Evolutionary conservation across 2,888 invertebrate species (phyloP), one percentile per base, ranked within the genome.

Genomic region (Dusona sp.): DNA sequence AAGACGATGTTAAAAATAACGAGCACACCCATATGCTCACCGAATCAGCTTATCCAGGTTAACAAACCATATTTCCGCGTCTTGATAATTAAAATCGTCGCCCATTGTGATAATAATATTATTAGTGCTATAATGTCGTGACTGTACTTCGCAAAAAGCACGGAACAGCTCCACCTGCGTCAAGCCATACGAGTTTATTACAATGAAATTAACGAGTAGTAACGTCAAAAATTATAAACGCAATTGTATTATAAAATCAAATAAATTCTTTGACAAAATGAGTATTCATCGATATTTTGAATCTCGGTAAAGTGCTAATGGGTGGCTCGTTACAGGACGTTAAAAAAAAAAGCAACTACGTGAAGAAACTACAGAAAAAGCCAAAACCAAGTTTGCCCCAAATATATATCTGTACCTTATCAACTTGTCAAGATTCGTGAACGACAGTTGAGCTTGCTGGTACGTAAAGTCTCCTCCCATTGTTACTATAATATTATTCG

Each of bases 391-490:
- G 29, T 29, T 36, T 51, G 9, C 0, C 13, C 16, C 1, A 36
- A 65, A 73, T 9, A 38, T 68, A 38, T 65, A 16, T 45, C 13
- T 86, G 84, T 94, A 96, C 96, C 96, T 96, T 91, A 99, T 98
- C 68, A 99, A 95, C 93, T 97, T 97, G 94, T 99, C 98, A 94
- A 98, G 94, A 93, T 98, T 98, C 87, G 95, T 96, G 94, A 96
- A 99, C 96, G 97, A 98, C 93, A 96, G 95, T 86, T 95, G 95
- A 0, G 98, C 98, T 90, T 97, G 96, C 92, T 97, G 97, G 92
- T 97, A 99, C 11, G 97, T 97, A 92, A 99, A 99, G 94, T 99
- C 98, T 42, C 97, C 97, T 0, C 99, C 99, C 98, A 98, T 98
- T 0, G 98, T 98, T 82, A 98, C 93, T 79, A 98, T 95, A 0